phyloP scores from a whole-genome alignment of 35 echinoderm and acorn worm genomes.

The Ptychodera flava region DNA sequence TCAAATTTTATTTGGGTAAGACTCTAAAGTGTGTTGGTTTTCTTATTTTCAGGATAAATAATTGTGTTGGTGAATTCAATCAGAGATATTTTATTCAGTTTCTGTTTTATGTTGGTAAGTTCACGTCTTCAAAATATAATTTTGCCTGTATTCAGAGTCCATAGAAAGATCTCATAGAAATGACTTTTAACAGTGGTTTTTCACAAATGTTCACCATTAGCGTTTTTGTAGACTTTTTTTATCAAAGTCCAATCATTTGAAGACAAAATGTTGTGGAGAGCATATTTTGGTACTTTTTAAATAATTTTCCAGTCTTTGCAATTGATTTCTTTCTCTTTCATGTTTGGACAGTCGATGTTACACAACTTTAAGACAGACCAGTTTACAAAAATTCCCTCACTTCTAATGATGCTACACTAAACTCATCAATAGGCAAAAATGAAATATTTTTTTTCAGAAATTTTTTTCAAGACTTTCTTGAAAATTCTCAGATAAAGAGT shows the following conservation, averaged over 20 bases:
- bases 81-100: slow-evolving; percentile 99
- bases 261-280: neutral
- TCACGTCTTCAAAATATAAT: neutral
- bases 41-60: slow-evolving; percentile 81
- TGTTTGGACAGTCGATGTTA: too few relatives aligned
- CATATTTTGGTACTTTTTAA: neutral
- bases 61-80: slow-evolving; percentile 99
- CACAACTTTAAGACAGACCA: too few relatives aligned
- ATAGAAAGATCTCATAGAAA: neutral
- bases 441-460: too few relatives aligned
- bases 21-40: too few relatives aligned
- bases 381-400: too few relatives aligned
- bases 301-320: neutral
- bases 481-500: too few relatives aligned
- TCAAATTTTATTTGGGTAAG: too few relatives aligned
- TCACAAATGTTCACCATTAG: neutral
- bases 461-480: too few relatives aligned
- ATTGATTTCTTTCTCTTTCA: too few relatives aligned
- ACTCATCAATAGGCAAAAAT: too few relatives aligned
- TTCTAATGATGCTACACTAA: too few relatives aligned
- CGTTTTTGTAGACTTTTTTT: neutral
- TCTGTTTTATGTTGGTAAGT: slow-evolving; percentile 99
- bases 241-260: neutral
- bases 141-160: neutral
- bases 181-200: neutral